Evolutionary conservation across 2,113 vertebrate genomes (phyloP), one percentile per base, ranked within the genome.

Genomic region (Crotalus tigris): DNA sequence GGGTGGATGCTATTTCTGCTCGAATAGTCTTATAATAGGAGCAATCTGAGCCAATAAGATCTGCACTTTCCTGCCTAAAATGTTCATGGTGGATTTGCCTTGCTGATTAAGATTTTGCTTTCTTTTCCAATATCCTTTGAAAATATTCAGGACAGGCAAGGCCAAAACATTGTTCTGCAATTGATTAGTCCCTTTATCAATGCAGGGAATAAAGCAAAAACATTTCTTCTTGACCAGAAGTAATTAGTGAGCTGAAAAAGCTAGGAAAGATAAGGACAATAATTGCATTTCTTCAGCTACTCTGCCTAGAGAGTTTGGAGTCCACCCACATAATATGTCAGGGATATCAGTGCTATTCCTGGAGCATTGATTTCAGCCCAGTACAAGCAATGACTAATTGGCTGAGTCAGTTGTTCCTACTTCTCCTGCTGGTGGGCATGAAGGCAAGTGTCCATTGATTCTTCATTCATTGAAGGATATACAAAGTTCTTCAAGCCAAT

Each of bases 401-500:
- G 44, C 55, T 95, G 88, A 58, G 87, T 91, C 93, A 58, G 53
- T 0, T 6, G 21, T 49, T 24, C 55, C 29, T 23, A 49, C 88
- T 61, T 33, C 86, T 69, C 11, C 12, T 33, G 75, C 58, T 81
- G 44, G 53, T 61, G 17, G 81, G 91, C 46, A 5, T 94, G 85
- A 0, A 8, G 26, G 57, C 39, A 75, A 53, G 1, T 23, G 12
- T 46, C 49, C 92, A 89, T 85, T 87, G 91, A 87, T 46, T 55
- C 64, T 26, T 87, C 69, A 51, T 94, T 92, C 93, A 87, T 9
- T 54, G 91, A 90, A 92, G 81, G 88, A 90, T 87, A 90, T 69
- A 29, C 81, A 92, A 92, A 94, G 39, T 57, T 58, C 88, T 91
- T 64, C 91, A 75, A 92, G 85, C 55, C 87, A 54, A 85, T 0